Percentiles rank a stretch among this genome's conserved stretches.
phyloP scores from a whole-genome alignment of 2,888 invertebrate genomes.

The Scaptodrosophila latifasciaeformis region DNA sequence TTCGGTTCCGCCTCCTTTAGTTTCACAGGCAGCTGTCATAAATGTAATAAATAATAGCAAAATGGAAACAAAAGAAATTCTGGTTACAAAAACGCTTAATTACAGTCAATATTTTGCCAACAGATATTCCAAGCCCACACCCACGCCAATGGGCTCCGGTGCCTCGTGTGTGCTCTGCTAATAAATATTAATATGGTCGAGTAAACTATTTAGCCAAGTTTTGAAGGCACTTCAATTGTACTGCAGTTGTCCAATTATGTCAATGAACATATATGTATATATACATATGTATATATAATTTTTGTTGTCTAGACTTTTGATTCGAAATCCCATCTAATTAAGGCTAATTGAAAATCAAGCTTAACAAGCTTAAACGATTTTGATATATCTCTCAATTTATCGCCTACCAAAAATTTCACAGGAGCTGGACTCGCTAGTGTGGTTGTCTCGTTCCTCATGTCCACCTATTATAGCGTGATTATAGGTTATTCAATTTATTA shows the following conservation, averaged over 20 bases:
- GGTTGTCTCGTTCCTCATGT: slow-evolving; percentile 94
- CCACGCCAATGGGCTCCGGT: slow-evolving; percentile 2
- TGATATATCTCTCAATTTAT: neutral
- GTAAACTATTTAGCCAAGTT: slow-evolving; percentile 32
- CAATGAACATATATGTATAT: too few species aligned
- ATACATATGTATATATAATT: too few species aligned
- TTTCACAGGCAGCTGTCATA: slow-evolving; percentile 29
- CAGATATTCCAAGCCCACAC: slow-evolving; percentile 30
- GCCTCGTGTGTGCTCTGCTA: too few species aligned
- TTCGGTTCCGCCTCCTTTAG: too few species aligned
- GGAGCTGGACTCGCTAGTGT: slow-evolving; percentile 96
- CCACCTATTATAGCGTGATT: slow-evolving; percentile 96
- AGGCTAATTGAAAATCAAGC: slow-evolving; percentile 8
- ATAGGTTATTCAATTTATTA: slow-evolving; percentile 96
- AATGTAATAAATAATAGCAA: slow-evolving; percentile 41
- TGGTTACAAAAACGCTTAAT: slow-evolving; percentile 41
- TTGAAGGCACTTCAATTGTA: slow-evolving; percentile 28
- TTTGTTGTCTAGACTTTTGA: slow-evolving; percentile 50
- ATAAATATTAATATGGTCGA: slow-evolving; percentile 55
- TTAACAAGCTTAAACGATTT: neutral
- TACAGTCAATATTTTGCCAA: slow-evolving; percentile 48
- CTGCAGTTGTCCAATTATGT: slow-evolving; percentile 44
- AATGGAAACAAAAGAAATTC: too few species aligned
- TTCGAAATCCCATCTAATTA: slow-evolving; percentile 34
- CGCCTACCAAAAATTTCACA: too few species aligned